A percentile compares a stretch with the other conserved stretches of the same genome.
These are phyloP conservation scores for Corythornis cristatus DNA, from an alignment of 2,113 vertebrate species.

Conservation along the genomic window DNA sequence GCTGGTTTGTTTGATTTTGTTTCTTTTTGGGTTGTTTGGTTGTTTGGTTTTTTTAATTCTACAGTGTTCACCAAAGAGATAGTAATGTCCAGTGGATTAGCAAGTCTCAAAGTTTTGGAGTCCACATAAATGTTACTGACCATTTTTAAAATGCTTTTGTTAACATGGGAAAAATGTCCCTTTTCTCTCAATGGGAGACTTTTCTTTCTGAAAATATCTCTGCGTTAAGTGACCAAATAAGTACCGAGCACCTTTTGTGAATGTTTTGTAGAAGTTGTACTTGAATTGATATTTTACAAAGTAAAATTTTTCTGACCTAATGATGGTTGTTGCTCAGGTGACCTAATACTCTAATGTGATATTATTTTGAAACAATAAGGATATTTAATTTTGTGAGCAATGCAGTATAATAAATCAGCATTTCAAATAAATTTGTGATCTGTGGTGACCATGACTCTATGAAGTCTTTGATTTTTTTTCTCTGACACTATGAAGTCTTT, in stretches of 20 bases:
- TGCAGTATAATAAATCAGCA: not conserved
- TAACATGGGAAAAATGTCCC: not conserved
- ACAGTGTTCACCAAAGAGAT: not conserved
- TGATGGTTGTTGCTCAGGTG: not conserved
- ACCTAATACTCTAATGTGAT: not conserved
- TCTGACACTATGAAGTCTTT: not conserved
- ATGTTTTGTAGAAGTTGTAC: not conserved
- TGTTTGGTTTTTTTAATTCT: not conserved
- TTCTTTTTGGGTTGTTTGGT: too few species aligned
- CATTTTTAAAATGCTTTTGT: not conserved
- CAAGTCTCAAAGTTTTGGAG: not conserved
- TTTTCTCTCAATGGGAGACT: not conserved
- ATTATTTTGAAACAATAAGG: not conserved
- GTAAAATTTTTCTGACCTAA: not conserved
- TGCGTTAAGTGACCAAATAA: not conserved
- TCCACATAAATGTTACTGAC: not conserved
- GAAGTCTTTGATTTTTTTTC: not conserved
- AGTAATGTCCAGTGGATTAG: not conserved
- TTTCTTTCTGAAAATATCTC: conserved; percentile 1
- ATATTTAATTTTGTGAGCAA: not conserved
- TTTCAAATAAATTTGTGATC: not conserved
- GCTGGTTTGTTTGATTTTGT: too few species aligned
- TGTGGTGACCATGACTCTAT: not conserved
- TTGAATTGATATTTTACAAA: not conserved
- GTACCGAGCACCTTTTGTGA: not conserved